phyloP scores from a whole-genome alignment of 2,888 invertebrate species.

The Agrotis exclamationis region DNA sequence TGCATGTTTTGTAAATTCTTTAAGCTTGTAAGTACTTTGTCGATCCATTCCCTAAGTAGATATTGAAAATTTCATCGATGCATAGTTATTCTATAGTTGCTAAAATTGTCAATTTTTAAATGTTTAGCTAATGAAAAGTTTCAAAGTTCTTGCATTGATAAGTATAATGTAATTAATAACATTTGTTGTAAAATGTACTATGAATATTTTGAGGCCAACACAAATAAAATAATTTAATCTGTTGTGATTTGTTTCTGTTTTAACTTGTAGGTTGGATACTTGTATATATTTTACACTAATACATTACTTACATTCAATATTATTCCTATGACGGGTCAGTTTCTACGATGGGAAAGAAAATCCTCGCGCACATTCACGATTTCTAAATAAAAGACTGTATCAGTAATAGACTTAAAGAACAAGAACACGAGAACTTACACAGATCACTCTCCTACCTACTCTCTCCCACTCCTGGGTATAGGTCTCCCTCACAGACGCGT shows the following conservation, averaged over 20 bases:
- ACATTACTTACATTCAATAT: too few species aligned
- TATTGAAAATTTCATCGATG: constrained; percentile 44
- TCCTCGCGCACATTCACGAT: too few species aligned
- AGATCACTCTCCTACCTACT: too few species aligned
- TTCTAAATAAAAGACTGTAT: too few species aligned
- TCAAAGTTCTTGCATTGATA: constrained; percentile 85
- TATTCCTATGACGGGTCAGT: too few species aligned
- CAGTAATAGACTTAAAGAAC: too few species aligned
- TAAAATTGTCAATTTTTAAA: constrained; percentile 89
- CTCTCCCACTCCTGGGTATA: too few species aligned
- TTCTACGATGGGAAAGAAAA: too few species aligned
- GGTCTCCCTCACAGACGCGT: too few species aligned
- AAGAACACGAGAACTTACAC: too few species aligned
- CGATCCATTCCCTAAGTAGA: constrained; percentile 43
- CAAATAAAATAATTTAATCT: constrained; percentile 86
- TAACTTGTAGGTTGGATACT: background rate
- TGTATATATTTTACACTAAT: background rate
- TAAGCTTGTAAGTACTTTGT: constrained; percentile 33
- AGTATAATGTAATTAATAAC: constrained; percentile 82
- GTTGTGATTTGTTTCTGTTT: constrained; percentile 76
- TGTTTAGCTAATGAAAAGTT: constrained; percentile 84
- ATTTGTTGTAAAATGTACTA: constrained; percentile 89
- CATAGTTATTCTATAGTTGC: constrained; percentile 68
- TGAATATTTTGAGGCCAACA: constrained; percentile 89
- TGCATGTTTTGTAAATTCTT: constrained; percentile 54